Base-by-base conservation (phyloP, 1,140 invertebrate species). In the Trissolcus basalis region DNA sequence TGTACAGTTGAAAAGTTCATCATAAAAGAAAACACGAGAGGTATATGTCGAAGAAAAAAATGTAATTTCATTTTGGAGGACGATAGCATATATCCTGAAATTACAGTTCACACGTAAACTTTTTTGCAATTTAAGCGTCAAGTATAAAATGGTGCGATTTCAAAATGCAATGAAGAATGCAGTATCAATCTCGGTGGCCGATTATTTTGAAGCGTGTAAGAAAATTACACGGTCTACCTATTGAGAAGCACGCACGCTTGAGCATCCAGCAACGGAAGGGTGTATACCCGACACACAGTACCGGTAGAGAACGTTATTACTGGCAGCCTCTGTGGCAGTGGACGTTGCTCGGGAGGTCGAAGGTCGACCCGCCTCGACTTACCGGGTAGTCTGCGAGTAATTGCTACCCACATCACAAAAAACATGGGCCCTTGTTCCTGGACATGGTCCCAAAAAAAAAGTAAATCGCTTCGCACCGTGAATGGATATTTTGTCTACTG, bases 351-450 rank as follows among this genome's bases (percentile, higher is more conserved):
- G 61, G 61, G 49, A 67, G 84, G 84, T 85, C 82, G 81, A 47
- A 78, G 83, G 83, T 86, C 83, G 82, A 77, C 74, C 83, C 83
- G 83, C 83, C 81, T 83, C 69, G 77, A 81, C 79, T 83, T 84
- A 83, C 81, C 78, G 79, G 71, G 71, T 77, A 83, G 78, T 75
- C 77, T 77, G 73, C 81, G 54, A 79, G 80, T 86, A 86, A 85
- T 85, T 85, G 83, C 82, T 81, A 78, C 65, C 78, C 78, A 77
- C 77, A 78, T 80, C 82, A 75, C 67, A 79, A 79, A 79, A 83
- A 85, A 84, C 81, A 58, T 77, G 82, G 69, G 79, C 80, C 72
- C 76, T 77, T 58, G 53, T 58, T 68, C 59, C 61, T 51, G 61
- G 61, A 65, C 49, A 64, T 50, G 43, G 55, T n/a, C 43, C 12